Base-by-base conservation (phyloP, 2,113 vertebrate species). In the Acrocephalus kingi region DNA sequence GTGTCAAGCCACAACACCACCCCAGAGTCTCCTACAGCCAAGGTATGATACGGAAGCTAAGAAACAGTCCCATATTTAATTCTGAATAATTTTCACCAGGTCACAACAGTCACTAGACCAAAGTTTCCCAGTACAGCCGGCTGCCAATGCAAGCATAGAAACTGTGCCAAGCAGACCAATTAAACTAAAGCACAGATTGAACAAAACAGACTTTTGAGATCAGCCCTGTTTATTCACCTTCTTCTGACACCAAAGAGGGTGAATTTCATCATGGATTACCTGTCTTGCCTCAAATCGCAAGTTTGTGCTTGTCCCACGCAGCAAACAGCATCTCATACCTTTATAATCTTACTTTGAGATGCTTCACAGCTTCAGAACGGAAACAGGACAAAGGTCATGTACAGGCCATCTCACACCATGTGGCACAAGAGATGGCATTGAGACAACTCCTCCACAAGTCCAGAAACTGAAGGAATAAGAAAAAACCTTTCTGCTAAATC, bases 81-180 rank as follows among this genome's bases (percentile, higher is more conserved):
- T 48, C 35, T 45, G 37, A n/a, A 48, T 43, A 1, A 31, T 41
- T 64, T 72, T 84, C 54, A 72, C 13, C 28, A 51, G 21, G 11
- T 58, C 33, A 87, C 18, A 84, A 52, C 13, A 59, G 39, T 6
- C 39, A 54, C 27, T 24, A 84, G 28, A 76, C 21, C 0, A 10
- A 67, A 37, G 39, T 25, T 76, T 80, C 25, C 39, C 63, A 80
- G 39, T 41, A 64, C 20, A 69, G 33, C 9, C 46, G 80, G 46
- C 20, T 51, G 30, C 6, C 31, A 76, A 15, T 9, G 2, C 35
- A 73, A 73, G 28, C 0, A 0, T 1, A 77, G 43, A 23, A 84
- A 93, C 49, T 11, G 6, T 9, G 19, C 11, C 48, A 78, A 61
- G 39, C 33, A 82, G 61, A 20, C 31, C 52, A 74, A 52, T 39